Percentiles rank a stretch among this genome's conserved stretches.
phyloP scores from a whole-genome alignment of 2,113 vertebrate species.

The Daubentonia madagascariensis region DNA sequence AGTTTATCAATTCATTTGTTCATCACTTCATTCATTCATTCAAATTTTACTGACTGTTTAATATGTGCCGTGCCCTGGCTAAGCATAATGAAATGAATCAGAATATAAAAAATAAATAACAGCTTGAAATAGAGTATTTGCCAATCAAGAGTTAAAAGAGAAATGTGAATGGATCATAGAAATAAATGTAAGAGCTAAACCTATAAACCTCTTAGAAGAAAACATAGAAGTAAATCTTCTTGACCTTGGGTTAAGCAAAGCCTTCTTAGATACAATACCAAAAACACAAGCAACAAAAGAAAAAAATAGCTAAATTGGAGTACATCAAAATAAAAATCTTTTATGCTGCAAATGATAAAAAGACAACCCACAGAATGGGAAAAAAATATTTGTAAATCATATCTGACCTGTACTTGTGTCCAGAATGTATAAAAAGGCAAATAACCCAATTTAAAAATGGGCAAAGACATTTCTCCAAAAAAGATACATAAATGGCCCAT shows the following conservation, averaged over 20 bases:
- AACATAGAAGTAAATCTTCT: not conserved
- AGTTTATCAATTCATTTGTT: slow-evolving; percentile 23
- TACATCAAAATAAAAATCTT: not conserved
- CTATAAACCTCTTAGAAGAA: not conserved
- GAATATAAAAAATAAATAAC: not conserved
- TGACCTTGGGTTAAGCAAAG: not conserved
- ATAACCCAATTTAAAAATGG: slow-evolving; percentile 6
- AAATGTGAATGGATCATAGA: not conserved
- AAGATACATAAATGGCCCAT: not conserved
- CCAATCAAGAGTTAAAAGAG: not conserved
- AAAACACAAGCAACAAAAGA: not conserved
- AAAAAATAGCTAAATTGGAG: not conserved
- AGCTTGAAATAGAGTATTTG: not conserved
- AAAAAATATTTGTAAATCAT: not conserved
- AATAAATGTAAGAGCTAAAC: not conserved
- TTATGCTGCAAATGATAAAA: not conserved
- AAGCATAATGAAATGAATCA: slow-evolving; percentile 19
- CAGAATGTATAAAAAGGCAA: not conserved
- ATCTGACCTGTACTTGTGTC: not conserved
- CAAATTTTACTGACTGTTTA: not conserved
- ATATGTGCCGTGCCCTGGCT: not conserved
- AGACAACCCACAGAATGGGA: not conserved
- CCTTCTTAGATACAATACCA: not conserved
- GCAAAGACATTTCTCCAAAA: not conserved
- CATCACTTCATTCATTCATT: not conserved